Conservation (phyloP, 2,797 vertebrate genomes). For the Microhierax caerulescens region DNA sequence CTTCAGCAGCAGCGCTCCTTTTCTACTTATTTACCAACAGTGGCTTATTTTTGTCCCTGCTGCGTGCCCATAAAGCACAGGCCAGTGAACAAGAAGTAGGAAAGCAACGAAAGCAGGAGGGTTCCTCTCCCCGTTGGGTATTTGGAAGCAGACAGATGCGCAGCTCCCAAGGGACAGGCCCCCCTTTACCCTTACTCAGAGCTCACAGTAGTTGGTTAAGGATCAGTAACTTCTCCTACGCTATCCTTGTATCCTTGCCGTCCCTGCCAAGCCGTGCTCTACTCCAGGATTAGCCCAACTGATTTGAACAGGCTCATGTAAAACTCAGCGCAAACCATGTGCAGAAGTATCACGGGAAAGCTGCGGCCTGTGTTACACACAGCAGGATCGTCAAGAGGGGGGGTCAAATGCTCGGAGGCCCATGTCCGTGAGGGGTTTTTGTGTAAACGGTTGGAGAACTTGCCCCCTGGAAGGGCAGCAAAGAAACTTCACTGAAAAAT, state of each 20-base stretch:
- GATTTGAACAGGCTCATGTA: background rate
- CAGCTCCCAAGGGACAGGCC: background rate
- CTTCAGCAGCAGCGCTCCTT: background rate
- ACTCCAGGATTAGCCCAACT: background rate
- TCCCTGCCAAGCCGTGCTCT: background rate
- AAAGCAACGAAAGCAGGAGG: background rate
- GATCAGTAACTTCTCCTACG: background rate
- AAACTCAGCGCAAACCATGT: background rate
- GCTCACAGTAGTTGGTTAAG: background rate
- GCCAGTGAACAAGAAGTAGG: background rate
- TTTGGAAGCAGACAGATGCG: background rate
- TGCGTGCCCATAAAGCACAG: fast-evolving
- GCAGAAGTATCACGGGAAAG: background rate
- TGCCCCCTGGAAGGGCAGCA: background rate
- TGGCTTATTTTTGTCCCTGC: background rate
- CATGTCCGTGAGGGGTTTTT: background rate
- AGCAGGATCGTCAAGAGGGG: background rate
- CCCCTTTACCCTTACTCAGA: background rate
- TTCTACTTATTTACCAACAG: background rate
- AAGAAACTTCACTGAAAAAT: background rate
- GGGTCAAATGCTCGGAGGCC: background rate
- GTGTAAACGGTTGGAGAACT: background rate
- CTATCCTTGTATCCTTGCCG: background rate
- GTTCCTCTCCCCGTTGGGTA: background rate
- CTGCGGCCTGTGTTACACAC: background rate